phyloP scores from a whole-genome alignment of 1,140 invertebrate genomes.

The Telenomus remus region DNA sequence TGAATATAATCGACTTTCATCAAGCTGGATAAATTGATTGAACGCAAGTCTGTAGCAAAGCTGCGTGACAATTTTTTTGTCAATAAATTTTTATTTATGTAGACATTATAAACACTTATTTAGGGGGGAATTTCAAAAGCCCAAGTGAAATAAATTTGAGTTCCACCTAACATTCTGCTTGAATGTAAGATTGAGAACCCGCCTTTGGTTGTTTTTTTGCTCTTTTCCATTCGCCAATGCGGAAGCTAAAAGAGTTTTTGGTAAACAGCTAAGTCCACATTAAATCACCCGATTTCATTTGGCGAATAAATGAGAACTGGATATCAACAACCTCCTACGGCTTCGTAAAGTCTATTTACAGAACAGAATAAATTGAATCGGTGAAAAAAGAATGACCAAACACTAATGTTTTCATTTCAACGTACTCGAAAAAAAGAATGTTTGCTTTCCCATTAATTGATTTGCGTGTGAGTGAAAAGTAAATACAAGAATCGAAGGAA shows the following conservation, averaged over 20 bases:
- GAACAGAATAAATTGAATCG: constrained; percentile 17
- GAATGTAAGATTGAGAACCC: constrained; percentile 34
- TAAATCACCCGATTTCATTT: constrained; percentile 34
- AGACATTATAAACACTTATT: too few relatives aligned
- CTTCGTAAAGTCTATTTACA: constrained; percentile 12
- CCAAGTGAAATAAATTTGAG: neutral
- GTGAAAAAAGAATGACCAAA: neutral
- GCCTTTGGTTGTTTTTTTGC: constrained; percentile 26
- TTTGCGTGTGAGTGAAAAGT: neutral
- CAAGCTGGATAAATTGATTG: too few relatives aligned
- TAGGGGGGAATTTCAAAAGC: constrained; percentile 11
- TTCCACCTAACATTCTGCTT: constrained; percentile 26
- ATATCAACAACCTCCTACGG: constrained; percentile 21
- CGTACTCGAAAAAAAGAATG: neutral
- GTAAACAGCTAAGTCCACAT: constrained; percentile 22
- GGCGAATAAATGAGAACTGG: constrained; percentile 25
- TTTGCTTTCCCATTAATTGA: neutral
- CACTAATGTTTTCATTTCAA: constrained; percentile 10
- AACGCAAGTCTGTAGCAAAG: too few relatives aligned
- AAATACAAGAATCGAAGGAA: too few relatives aligned
- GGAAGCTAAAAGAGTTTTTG: constrained; percentile 11
- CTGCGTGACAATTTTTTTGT: too few relatives aligned
- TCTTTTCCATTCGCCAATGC: constrained; percentile 24
- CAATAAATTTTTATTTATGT: too few relatives aligned
- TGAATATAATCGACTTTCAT: too few relatives aligned